Evolutionary conservation across 1,140 invertebrate species (phyloP).

Genomic region (Drosophila tristis): DNA sequence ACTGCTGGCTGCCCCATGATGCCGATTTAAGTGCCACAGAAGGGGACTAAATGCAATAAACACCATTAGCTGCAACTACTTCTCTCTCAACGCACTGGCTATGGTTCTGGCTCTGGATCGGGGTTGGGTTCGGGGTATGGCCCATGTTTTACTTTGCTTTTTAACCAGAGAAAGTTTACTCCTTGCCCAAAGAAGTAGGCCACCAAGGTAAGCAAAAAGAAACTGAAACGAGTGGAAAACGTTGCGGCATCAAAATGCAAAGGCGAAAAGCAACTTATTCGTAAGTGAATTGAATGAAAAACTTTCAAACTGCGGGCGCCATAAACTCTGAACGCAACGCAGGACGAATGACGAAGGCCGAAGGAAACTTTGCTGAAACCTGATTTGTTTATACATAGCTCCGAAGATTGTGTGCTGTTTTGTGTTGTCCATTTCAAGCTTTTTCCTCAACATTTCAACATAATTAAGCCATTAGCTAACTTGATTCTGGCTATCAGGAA

Average conservation of each 20-base stretch:
- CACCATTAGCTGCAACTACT: constrained; percentile 73
- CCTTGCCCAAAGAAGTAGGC: constrained; percentile 22
- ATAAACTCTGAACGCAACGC: constrained; percentile 55
- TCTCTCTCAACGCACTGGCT: constrained; percentile 7
- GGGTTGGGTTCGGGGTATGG: too few relatives aligned
- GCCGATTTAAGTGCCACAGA: constrained; percentile 76
- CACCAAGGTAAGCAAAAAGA: constrained; percentile 24
- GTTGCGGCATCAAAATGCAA: constrained; percentile 69
- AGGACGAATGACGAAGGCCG: constrained; percentile 52
- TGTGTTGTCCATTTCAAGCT: constrained; percentile 19
- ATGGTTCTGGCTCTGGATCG: constrained; percentile 18
- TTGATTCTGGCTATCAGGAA: background rate
- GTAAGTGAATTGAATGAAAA: constrained; percentile 79
- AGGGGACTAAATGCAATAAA: constrained; percentile 77
- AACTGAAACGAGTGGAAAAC: constrained; percentile 27
- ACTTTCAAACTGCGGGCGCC: constrained; percentile 67
- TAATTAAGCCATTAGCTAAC: constrained; percentile 25
- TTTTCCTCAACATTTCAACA: constrained; percentile 32
- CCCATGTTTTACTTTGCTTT: constrained; percentile 42
- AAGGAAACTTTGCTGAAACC: constrained; percentile 38
- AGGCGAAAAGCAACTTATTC: constrained; percentile 54
- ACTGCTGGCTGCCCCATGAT: constrained; percentile 19
- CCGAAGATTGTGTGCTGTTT: constrained; percentile 58
- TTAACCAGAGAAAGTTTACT: constrained; percentile 47
- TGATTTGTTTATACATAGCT: constrained; percentile 66